Evolutionary conservation across 2,797 vertebrate genomes (phyloP).

Genomic region (Thamnophis elegans): DNA sequence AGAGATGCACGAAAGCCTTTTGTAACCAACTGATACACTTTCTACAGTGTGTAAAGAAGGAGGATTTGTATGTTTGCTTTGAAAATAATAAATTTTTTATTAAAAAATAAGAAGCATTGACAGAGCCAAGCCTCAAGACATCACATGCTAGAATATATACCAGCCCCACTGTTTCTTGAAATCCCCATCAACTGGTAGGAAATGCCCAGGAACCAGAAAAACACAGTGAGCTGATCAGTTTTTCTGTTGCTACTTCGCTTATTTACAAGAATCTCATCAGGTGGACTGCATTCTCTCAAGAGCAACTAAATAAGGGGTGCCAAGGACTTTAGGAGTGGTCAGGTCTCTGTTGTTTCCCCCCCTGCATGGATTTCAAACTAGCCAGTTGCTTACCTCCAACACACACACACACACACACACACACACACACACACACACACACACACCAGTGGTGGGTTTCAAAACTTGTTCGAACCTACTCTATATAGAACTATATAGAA

Average conservation of each 20-base stretch:
- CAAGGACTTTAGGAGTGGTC: not conserved
- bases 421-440: too few species aligned
- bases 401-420: too few species aligned
- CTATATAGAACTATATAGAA: too few species aligned
- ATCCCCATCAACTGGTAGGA: not conserved
- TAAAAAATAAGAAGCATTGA: too few species aligned
- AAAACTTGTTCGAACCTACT: too few species aligned
- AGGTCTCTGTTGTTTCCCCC: not conserved
- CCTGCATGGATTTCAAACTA: not conserved
- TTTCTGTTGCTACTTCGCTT: not conserved
- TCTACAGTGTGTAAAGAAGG: too few species aligned
- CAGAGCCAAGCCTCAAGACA: not conserved
- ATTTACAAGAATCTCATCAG: not conserved
- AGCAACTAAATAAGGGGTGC: not conserved
- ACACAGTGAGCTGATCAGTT: not conserved
- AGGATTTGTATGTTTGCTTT: too few species aligned
- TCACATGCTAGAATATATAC: not conserved
- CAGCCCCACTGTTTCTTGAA: not conserved
- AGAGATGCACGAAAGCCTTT: too few species aligned
- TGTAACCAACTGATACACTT: too few species aligned
- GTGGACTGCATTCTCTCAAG: not conserved
- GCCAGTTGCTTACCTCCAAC: not conserved
- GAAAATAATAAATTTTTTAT: too few species aligned
- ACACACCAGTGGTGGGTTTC: not conserved
- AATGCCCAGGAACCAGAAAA: not conserved